Conservation (phyloP, 2,113 vertebrate species). For the Callopanchax toddi region DNA sequence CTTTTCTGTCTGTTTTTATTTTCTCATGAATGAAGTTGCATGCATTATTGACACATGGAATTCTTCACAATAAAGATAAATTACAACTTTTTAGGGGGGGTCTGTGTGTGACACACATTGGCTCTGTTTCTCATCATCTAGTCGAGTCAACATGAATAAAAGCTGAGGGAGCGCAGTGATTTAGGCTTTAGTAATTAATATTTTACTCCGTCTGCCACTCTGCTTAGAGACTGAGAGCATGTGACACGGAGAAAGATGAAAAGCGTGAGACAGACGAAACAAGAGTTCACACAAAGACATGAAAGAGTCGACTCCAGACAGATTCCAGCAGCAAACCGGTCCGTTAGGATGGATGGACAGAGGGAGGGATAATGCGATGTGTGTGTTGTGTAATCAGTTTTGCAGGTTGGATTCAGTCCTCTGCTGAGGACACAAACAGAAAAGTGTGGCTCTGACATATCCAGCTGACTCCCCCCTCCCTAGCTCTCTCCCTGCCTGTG, state of each 20-base stretch:
- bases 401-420: constrained; percentile 47
- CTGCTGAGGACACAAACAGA: constrained; percentile 50
- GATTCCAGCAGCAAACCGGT: constrained; percentile 12
- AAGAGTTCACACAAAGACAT: constrained; percentile 38
- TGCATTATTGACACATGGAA: background rate
- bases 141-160: constrained; percentile 75
- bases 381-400: constrained; percentile 53
- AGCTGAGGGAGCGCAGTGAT: constrained; percentile 76
- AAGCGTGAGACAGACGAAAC: constrained; percentile 34
- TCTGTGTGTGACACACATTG: constrained; percentile 35
- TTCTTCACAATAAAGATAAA: constrained; percentile 8
- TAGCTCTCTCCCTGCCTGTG: constrained; percentile 47
- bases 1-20: no score
- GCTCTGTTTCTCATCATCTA: constrained; percentile 67
- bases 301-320: constrained; percentile 29
- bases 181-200: constrained; percentile 80
- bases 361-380: constrained; percentile 39
- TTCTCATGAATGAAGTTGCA: no score
- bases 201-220: constrained; percentile 75
- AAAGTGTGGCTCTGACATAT: constrained; percentile 70
- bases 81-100: background rate
- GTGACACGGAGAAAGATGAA: constrained; percentile 16
- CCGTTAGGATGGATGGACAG: constrained; percentile 35
- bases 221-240: constrained; percentile 60
- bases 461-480: constrained; percentile 55